Percentiles rank a stretch among this genome's conserved stretches.
These are phyloP conservation scores for Brachionus angularis DNA, from an alignment of 1,140 invertebrate species.

Conservation along the genomic window DNA sequence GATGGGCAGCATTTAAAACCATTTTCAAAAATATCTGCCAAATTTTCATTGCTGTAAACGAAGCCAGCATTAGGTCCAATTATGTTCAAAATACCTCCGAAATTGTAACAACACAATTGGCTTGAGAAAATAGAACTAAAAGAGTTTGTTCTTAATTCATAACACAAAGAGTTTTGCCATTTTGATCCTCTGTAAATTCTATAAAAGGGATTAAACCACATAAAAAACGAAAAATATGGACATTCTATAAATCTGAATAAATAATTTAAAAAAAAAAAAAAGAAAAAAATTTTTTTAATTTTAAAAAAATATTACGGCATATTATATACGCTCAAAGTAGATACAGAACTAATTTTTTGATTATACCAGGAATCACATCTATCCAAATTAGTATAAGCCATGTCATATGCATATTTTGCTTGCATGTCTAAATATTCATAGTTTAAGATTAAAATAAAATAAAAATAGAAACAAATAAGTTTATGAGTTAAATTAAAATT, in stretches of 20 bases:
- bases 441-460: too few species aligned
- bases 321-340: too few species aligned
- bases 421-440: too few species aligned
- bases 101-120: slow-evolving; percentile 23
- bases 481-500: background rate
- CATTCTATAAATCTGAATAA: background rate
- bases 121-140: background rate
- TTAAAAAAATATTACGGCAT: too few species aligned
- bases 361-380: background rate
- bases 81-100: background rate
- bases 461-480: too few species aligned
- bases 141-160: background rate
- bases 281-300: background rate
- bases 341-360: too few species aligned
- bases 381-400: background rate
- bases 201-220: background rate
- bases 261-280: background rate
- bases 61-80: background rate
- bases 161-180: background rate
- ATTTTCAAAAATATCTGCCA: background rate
- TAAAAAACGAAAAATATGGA: background rate
- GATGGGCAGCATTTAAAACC: background rate
- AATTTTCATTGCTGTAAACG: background rate
- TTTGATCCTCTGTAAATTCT: background rate
- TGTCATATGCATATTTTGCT: background rate